Base-by-base conservation (phyloP, 35 echinoderm and acorn worm species). In the Eucidaris tribuloides region DNA sequence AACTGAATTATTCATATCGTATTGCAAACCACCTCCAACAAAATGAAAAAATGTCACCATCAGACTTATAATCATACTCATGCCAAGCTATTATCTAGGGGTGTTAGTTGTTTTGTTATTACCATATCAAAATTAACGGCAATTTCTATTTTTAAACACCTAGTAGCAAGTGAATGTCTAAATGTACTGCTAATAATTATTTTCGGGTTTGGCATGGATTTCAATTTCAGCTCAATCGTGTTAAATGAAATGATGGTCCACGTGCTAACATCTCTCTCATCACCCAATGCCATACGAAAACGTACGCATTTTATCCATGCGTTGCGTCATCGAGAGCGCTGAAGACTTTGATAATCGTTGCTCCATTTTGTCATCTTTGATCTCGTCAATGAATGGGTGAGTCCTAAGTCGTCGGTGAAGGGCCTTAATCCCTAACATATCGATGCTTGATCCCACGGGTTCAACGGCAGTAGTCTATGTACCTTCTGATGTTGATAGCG, bases 251-350 rank as follows among this genome's bases (percentile, higher is more conserved):
- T 13, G 28, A 34, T 9, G 6, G 22, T 64, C 22, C 37, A 64
- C 27, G 37, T 34, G 3, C 44, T 74, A 20, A 44, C 11, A 23
- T 74, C 68, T 1, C 68, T n/a, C 68, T 24, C 24, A 74, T 40
- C 24, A 74, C 36, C 68, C 68, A 9, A 38, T 74, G 68, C 68
- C 68, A 1, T 74, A 74, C 18, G 68, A 74, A 20, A 74, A 74
- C 68, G 40, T n/a, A 74, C 20, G 68, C 36, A 11, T 74, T 74
- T 40, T n/a, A n/a, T n/a, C n/a, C n/a, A 74, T 74, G 35, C 68
- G 24, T 14, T 74, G 68, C 35, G 7, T 42, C 20, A 7, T 74
- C 9, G 25, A 33, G 1, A 40, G 13, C 24, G 35, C 68, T 42
- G 24, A 33, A n/a, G 68, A 36, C 40, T 74, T 74, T 44, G 68